Conservation (phyloP, 92 coral and sea anemone species). For the Porites lobata region DNA sequence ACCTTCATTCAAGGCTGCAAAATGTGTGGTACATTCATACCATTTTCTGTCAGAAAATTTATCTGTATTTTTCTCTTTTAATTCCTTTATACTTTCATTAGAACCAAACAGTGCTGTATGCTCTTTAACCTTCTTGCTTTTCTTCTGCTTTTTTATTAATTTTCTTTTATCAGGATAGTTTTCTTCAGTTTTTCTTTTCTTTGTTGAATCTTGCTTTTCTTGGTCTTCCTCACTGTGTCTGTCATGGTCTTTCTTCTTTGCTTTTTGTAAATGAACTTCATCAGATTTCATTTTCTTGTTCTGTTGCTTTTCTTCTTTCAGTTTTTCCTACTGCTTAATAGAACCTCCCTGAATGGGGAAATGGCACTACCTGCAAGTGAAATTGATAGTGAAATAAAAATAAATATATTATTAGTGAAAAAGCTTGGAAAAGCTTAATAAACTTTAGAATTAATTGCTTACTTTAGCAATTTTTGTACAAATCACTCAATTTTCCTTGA, state of each 20-base stretch:
- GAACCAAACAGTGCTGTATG: not conserved
- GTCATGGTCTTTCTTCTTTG: not conserved
- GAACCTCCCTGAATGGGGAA: not conserved
- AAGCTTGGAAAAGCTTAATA: too few relatives aligned
- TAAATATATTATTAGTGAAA: too few relatives aligned
- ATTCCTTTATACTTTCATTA: not conserved
- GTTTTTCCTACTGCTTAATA: not conserved
- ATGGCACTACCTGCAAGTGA: not conserved
- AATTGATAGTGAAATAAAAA: too few relatives aligned
- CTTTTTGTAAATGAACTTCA: not conserved
- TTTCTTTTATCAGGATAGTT: not conserved
- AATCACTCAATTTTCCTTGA: too few relatives aligned
- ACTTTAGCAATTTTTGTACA: too few relatives aligned
- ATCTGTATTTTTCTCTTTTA: not conserved
- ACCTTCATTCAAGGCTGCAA: not conserved
- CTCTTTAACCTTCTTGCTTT: constrained; percentile 11
- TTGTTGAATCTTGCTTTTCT: not conserved
- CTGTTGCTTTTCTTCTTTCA: not conserved
- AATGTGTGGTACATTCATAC: not conserved
- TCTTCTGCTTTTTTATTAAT: not conserved
- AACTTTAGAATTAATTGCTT: too few relatives aligned
- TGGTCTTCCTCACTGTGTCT: not conserved
- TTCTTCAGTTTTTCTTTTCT: not conserved
- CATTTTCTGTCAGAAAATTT: not conserved
- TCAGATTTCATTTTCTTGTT: not conserved